Percentiles rank a stretch among this genome's conserved stretches.
These are phyloP conservation scores for Malurus melanocephalus DNA, from an alignment of 2,113 vertebrate genomes.

Conservation along the genomic window DNA sequence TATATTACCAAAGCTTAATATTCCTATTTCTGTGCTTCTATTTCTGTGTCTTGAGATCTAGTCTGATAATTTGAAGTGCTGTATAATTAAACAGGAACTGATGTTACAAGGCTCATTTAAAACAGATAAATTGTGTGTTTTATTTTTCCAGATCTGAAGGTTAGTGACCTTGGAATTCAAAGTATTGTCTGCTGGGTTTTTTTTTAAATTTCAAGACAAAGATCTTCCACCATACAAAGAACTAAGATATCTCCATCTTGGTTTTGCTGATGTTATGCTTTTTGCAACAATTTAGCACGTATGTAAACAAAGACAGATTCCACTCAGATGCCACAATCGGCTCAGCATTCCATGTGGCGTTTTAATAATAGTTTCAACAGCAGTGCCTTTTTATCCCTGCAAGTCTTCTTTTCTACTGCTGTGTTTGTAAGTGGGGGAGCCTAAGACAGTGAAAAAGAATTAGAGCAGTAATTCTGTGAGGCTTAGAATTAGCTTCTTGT, in stretches of 20 bases:
- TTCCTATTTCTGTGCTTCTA: background rate
- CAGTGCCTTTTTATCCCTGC: constrained; percentile 34
- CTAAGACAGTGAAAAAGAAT: background rate
- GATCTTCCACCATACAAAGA: background rate
- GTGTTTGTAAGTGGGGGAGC: background rate
- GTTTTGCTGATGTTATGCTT: constrained; percentile 34
- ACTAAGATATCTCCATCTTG: background rate
- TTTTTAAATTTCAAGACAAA: background rate
- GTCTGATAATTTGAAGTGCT: background rate
- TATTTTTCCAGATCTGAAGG: background rate
- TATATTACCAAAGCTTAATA: background rate
- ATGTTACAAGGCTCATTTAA: background rate
- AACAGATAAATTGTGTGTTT: background rate
- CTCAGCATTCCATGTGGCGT: constrained; percentile 20
- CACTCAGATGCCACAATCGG: constrained; percentile 12
- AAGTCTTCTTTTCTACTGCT: constrained; percentile 26
- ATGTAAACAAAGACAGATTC: constrained; percentile 25
- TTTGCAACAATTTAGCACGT: constrained; percentile 13
- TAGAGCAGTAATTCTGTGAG: constrained; percentile 14
- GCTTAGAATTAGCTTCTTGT: constrained; percentile 16
- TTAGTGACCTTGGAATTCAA: background rate
- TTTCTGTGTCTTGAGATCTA: background rate
- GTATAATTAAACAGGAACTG: background rate
- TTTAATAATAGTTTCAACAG: constrained; percentile 56
- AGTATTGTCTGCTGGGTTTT: background rate